Evolutionary conservation across 2,113 vertebrate species (phyloP).

Genomic region (Emydocephalus ijimae): DNA sequence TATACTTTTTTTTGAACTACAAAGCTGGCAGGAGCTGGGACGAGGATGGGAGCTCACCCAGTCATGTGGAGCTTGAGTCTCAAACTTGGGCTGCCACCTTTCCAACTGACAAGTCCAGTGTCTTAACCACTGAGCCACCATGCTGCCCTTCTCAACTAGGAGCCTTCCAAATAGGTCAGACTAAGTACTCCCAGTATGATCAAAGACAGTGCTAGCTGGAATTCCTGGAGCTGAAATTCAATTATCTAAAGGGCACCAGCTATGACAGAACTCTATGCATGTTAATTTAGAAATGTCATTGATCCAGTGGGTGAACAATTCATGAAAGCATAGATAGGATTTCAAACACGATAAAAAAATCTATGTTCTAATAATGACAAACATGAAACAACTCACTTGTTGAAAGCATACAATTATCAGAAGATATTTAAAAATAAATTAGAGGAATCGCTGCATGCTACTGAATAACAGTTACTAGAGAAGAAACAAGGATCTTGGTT

Average conservation of each 20-base stretch:
- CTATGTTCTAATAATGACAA: neutral
- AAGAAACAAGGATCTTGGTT: neutral
- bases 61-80: neutral
- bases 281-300: neutral
- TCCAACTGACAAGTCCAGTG: neutral
- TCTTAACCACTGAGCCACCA: neutral
- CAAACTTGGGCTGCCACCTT: neutral
- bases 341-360: neutral
- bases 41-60: neutral
- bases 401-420: neutral
- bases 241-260: neutral
- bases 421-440: neutral
- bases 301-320: neutral
- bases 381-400: neutral
- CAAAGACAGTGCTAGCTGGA: neutral
- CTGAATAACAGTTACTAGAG: neutral
- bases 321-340: neutral
- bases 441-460: neutral
- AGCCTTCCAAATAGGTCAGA: neutral
- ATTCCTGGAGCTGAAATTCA: neutral
- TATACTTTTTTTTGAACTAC: neutral
- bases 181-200: neutral
- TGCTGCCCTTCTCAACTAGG: neutral
- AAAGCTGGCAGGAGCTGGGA: no score
- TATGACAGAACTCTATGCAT: neutral